Conservation (phyloP, 2,113 vertebrate species). For the Ardeotis arabs region DNA sequence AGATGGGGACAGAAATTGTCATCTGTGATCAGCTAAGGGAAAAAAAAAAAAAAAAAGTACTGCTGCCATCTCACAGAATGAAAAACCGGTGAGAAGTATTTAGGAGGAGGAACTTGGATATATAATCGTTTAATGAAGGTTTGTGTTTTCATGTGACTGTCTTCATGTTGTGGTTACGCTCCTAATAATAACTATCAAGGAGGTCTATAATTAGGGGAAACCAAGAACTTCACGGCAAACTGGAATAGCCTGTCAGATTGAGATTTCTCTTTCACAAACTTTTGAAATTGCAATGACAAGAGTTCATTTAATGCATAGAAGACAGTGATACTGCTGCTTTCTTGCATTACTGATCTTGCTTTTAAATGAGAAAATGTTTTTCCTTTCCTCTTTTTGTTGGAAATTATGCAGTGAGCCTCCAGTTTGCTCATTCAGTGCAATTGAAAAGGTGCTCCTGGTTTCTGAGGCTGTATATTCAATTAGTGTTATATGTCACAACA, state of each 20-base stretch:
- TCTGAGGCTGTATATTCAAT: slow-evolving; percentile 59
- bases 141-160: slow-evolving; percentile 31
- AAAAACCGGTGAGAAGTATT: background rate
- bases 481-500: slow-evolving; percentile 71
- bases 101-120: background rate
- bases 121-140: slow-evolving; percentile 37
- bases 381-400: background rate
- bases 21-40: background rate
- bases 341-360: background rate
- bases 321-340: background rate
- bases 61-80: background rate
- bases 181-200: background rate
- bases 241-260: background rate
- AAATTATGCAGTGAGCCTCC: slow-evolving; percentile 5
- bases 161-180: background rate
- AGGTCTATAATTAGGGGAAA: background rate
- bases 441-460: slow-evolving; percentile 58
- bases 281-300: background rate
- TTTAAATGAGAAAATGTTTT: background rate
- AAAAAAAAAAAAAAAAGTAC: background rate
- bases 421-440: slow-evolving; percentile 33
- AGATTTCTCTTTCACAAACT: background rate
- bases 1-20: background rate
- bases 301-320: background rate
- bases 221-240: background rate